Percentiles rank a stretch among this genome's conserved stretches.
These are phyloP conservation scores for Tenthredo notha DNA, from an alignment of 2,888 invertebrate species.

Conservation along the genomic window DNA sequence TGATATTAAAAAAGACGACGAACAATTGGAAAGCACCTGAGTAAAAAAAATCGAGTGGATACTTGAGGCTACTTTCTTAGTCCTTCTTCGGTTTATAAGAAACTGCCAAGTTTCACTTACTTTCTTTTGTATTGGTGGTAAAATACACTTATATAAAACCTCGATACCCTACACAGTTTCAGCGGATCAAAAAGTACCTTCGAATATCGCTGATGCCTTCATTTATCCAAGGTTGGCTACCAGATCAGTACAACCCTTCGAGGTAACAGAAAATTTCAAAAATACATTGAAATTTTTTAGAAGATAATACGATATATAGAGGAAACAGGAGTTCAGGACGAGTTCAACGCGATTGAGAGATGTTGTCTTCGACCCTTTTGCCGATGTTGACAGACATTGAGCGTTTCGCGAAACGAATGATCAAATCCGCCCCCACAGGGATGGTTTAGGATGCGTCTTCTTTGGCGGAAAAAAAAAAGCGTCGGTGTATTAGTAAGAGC, in stretches of 20 bases:
- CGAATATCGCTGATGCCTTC: conserved; percentile 23
- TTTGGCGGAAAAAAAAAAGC: neutral
- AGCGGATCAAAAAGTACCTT: neutral
- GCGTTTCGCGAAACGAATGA: neutral
- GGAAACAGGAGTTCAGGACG: neutral
- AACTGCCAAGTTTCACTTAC: conserved; percentile 41
- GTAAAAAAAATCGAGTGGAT: conserved; percentile 10
- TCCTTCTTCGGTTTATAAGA: conserved; percentile 8
- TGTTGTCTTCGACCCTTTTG: neutral
- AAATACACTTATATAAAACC: neutral
- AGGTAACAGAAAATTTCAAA: neutral
- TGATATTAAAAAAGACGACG: neutral
- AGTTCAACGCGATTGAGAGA: neutral
- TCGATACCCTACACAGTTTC: neutral
- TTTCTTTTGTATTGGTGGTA: conserved; percentile 26
- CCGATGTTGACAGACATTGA: neutral
- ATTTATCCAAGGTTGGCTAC: neutral
- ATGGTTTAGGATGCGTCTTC: conserved; percentile 10
- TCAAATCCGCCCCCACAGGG: neutral
- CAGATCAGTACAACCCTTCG: neutral
- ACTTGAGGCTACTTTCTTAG: conserved; percentile 33
- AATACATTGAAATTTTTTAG: neutral
- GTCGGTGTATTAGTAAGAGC: neutral
- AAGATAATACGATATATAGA: neutral
- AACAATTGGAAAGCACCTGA: conserved; percentile 29